Conservation (phyloP, 2,113 vertebrate species). For the Nicator chloris region DNA sequence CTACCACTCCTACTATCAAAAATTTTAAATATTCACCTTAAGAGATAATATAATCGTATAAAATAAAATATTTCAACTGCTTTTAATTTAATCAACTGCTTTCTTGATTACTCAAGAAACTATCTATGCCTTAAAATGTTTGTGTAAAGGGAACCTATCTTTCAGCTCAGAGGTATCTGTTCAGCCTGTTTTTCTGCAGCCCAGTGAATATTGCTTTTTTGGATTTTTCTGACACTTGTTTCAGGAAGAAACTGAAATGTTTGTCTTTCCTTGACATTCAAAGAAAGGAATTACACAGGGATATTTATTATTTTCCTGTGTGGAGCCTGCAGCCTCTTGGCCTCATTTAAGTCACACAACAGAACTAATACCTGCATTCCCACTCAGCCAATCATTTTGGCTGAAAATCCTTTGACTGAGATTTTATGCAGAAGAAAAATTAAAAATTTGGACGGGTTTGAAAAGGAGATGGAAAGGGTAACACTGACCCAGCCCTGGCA, state of each 20-base stretch:
- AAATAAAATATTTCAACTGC: constrained; percentile 45
- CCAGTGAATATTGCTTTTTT: not conserved
- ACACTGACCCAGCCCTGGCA: not conserved
- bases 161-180: constrained; percentile 52
- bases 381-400: not conserved
- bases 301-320: not conserved
- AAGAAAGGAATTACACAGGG: not conserved
- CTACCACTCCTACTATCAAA: constrained; percentile 27
- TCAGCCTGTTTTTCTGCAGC: not conserved
- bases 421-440: not conserved
- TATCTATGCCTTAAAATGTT: not conserved
- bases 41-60: not conserved
- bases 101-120: not conserved
- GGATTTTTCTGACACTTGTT: constrained; percentile 19
- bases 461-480: not conserved
- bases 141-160: not conserved
- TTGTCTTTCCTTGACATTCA: not conserved
- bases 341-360: not conserved
- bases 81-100: constrained; percentile 31
- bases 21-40: constrained; percentile 28
- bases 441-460: not conserved
- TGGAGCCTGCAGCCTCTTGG: not conserved
- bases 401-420: not conserved
- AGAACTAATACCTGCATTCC: not conserved
- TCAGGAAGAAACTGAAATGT: constrained; percentile 38